Conservation (phyloP, 1,140 invertebrate genomes). For the Drosophila watanabei region DNA sequence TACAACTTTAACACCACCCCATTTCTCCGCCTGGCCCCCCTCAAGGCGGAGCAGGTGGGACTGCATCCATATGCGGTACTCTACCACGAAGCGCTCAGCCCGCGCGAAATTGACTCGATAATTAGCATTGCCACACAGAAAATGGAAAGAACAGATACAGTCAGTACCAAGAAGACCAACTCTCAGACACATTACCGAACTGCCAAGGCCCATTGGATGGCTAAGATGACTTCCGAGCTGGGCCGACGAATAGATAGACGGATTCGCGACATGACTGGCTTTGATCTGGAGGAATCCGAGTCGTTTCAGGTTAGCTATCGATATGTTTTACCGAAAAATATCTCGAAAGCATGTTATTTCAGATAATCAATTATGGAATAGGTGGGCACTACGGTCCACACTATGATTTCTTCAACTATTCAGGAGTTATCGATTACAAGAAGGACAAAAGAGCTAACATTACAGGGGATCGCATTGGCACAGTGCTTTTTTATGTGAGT, state of each 20-base stretch:
- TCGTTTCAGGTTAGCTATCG: neutral
- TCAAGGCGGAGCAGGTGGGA: constrained; percentile 96
- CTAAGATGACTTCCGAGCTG: constrained; percentile 90
- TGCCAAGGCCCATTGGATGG: constrained; percentile 89
- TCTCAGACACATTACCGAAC: neutral
- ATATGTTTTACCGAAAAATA: constrained; percentile 32
- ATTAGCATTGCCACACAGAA: neutral
- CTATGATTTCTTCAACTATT: constrained; percentile 87
- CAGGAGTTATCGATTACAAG: neutral
- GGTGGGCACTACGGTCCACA: constrained; percentile 90
- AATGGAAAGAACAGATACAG: fast-evolving
- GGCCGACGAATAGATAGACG: constrained; percentile 90
- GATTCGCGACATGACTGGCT: constrained; percentile 91
- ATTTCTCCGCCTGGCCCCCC: constrained; percentile 92
- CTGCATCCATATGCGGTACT: constrained; percentile 93
- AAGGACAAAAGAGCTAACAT: neutral
- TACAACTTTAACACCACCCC: constrained; percentile 91
- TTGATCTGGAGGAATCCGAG: constrained; percentile 87
- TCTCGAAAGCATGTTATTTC: constrained; percentile 44
- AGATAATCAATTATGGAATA: constrained; percentile 90
- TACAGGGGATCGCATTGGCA: constrained; percentile 58
- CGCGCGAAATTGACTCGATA: constrained; percentile 89
- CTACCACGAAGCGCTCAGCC: constrained; percentile 95
- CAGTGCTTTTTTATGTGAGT: constrained; percentile 68
- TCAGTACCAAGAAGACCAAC: fast-evolving